Conservation (phyloP, 2,888 invertebrate genomes). For the Oxytorus armatus region DNA sequence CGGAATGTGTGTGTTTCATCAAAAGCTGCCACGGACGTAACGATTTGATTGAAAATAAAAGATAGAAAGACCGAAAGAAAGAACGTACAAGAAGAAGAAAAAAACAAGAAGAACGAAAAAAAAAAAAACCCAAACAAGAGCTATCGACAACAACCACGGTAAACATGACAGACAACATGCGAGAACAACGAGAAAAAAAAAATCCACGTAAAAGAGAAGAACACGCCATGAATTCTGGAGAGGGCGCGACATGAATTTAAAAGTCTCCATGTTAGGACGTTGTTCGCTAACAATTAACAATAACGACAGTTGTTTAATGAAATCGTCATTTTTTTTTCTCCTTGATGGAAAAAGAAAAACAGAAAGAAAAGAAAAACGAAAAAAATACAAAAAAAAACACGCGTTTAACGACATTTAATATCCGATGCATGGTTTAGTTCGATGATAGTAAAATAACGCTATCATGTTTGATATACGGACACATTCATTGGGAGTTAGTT, state of each 20-base stretch:
- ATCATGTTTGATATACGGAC: slow-evolving; percentile 81
- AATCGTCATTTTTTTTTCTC: slow-evolving; percentile 37
- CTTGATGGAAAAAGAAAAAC: slow-evolving; percentile 40
- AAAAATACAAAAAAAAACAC: slow-evolving; percentile 62
- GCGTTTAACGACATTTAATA: slow-evolving; percentile 82
- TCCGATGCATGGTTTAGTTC: slow-evolving; percentile 84
- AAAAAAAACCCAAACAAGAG: slow-evolving; percentile 73
- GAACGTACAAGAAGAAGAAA: slow-evolving; percentile 3
- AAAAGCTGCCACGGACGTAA: slow-evolving; percentile 57
- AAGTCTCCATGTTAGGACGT: slow-evolving; percentile 84
- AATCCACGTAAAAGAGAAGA: slow-evolving; percentile 79
- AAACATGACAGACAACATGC: slow-evolving; percentile 83
- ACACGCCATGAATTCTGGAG: slow-evolving; percentile 80
- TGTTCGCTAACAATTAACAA: slow-evolving; percentile 82
- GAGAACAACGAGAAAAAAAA: slow-evolving; percentile 70
- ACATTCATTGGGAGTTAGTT: slow-evolving; percentile 83
- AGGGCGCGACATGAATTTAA: slow-evolving; percentile 81
- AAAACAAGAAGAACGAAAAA: slow-evolving; percentile 76
- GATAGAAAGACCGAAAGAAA: slow-evolving; percentile 12
- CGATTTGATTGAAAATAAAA: slow-evolving; percentile 33
- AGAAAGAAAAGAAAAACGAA: slow-evolving; percentile 56
- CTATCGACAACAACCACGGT: slow-evolving; percentile 69
- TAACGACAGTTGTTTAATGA: slow-evolving; percentile 79
- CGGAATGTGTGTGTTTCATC: slow-evolving; percentile 29
- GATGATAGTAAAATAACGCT: slow-evolving; percentile 76